Evolutionary conservation across 1,140 invertebrate species (phyloP), one percentile per base, ranked within the genome.

Genomic region (Heliconius nattereri): DNA sequence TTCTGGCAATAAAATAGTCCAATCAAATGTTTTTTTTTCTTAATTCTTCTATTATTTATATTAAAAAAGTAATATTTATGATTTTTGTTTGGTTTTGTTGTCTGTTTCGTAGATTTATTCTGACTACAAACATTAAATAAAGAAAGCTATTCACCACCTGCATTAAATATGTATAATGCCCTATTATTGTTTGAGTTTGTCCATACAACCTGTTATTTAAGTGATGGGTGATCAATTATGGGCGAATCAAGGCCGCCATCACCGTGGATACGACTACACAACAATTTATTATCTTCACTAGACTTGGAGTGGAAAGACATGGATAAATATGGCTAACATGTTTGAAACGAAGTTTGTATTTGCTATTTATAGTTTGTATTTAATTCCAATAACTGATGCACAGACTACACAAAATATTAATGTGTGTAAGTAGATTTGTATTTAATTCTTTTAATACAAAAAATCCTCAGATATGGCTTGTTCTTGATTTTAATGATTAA

Each of bases 391-490:
- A 73, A 79, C 83, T 29, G 23, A 84, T 83, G 84, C 86, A 19
- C 95, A 96, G 89, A 96, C 95, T 8, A 95, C 95, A 19, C 95
- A 96, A 89, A 96, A 95, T 87, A 95, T 96, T 71, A 96, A 96
- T 74, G 94, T 96, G 84, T 91, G 95, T 96, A 92, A 95, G 95
- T 78, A 66, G 76, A 23, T 52, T 52, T 7, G 19, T 19, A 52
- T 52, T 52, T 20, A 20, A 20, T n/a, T 23, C 8, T 7, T 57
- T 57, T 57, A 20, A 9, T n/a, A 23, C 9, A n/a, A n/a, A 54
- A 35, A 35, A 35, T 35, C 6, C 32, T 35, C 6, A 7, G 32
- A 32, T 7, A 32, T 32, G 5, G 5, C 7, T 32, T 32, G 6
- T 3, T 32, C 32, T 32, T 32, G 32, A 32, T 32, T 32, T 32